Conservation (phyloP, 2,113 vertebrate genomes). For the Brachypteracias leptosomus region DNA sequence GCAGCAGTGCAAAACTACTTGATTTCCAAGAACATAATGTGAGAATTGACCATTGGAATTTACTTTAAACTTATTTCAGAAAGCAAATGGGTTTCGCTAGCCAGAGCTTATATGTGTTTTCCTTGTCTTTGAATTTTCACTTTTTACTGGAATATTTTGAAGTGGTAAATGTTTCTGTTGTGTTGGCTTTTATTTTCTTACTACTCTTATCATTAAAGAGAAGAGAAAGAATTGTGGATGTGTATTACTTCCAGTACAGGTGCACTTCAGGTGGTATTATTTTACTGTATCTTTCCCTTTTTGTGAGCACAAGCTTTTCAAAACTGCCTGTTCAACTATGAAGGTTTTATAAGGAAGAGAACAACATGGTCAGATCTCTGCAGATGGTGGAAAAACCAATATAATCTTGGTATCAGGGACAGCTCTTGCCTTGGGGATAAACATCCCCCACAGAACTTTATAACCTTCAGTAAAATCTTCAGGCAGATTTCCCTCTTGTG, state of each 20-base stretch:
- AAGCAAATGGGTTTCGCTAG: neutral
- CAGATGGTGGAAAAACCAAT: neutral
- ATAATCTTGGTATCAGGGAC: neutral
- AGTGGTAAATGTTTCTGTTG: neutral
- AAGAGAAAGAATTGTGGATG: neutral
- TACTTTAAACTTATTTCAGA: neutral
- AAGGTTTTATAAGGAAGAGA: neutral
- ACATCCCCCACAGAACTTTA: neutral
- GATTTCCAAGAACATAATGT: neutral
- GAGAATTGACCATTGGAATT: neutral
- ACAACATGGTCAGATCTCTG: neutral
- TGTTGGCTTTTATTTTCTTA: neutral
- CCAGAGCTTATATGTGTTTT: neutral
- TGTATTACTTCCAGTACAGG: neutral
- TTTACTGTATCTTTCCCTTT: neutral
- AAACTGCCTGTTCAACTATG: neutral
- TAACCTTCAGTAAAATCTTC: neutral
- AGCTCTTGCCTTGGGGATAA: neutral
- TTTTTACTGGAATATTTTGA: neutral
- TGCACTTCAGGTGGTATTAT: neutral
- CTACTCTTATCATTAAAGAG: neutral
- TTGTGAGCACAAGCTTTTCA: neutral
- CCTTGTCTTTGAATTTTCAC: neutral
- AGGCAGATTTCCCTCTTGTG: neutral
- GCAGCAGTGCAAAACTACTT: conserved; percentile 6